Evolutionary conservation across 92 coral and sea anemone genomes (phyloP).

Genomic region (Umimayanthus chanpuru): DNA sequence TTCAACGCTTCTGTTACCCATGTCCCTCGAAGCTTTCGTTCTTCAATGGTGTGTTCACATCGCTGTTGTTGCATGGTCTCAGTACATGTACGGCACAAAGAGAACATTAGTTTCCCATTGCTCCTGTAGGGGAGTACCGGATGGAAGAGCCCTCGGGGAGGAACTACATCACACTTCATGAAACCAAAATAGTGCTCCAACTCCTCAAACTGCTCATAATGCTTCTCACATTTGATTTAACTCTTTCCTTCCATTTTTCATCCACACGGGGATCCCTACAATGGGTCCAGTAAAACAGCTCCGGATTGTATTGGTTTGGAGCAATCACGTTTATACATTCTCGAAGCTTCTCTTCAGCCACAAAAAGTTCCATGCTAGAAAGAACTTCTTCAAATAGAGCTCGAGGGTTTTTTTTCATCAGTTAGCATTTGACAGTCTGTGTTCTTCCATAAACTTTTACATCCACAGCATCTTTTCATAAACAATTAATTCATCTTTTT

Average conservation of each 20-base stretch:
- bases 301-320: background rate
- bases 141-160: slow-evolving; percentile 39
- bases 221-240: too few species aligned
- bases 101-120: slow-evolving; percentile 48
- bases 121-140: slow-evolving; percentile 55
- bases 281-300: background rate
- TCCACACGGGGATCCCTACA: too few species aligned
- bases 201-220: slow-evolving; percentile 40
- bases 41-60: slow-evolving; percentile 46
- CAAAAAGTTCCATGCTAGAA: background rate
- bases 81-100: slow-evolving; percentile 52
- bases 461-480: too few species aligned
- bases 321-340: background rate
- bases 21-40: slow-evolving; percentile 52
- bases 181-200: background rate
- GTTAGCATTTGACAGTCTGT: background rate
- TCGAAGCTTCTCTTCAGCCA: background rate
- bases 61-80: slow-evolving; percentile 30
- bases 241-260: background rate
- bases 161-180: slow-evolving; percentile 31
- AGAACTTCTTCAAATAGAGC: too few species aligned
- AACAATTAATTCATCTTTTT: too few species aligned
- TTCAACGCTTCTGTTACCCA: too few species aligned
- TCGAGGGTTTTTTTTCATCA: background rate
- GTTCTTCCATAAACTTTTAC: too few species aligned